Evolutionary conservation across 2,888 invertebrate genomes (phyloP).

Genomic region (Muscina levida): DNA sequence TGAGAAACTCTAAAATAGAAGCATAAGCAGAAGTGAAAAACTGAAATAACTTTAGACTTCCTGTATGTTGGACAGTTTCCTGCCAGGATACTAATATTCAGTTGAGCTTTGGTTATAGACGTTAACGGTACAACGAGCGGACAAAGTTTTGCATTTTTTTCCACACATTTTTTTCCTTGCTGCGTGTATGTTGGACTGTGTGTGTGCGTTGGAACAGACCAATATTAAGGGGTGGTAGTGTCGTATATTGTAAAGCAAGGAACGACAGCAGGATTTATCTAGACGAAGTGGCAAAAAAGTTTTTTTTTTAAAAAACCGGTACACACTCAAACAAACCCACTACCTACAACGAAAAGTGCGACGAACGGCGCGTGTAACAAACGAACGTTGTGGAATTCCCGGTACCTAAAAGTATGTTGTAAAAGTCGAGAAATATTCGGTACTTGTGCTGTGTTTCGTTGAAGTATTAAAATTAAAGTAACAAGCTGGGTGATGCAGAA

Average conservation of each 20-base stretch:
- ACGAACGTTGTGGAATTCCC: slow-evolving; percentile 61
- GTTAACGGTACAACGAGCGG: slow-evolving; percentile 72
- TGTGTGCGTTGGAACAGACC: slow-evolving; percentile 6
- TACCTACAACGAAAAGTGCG: slow-evolving; percentile 49
- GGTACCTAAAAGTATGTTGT: slow-evolving; percentile 56
- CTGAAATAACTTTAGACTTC: slow-evolving; percentile 69
- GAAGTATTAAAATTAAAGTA: slow-evolving; percentile 34
- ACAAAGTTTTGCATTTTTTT: slow-evolving; percentile 51
- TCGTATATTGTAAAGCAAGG: background rate
- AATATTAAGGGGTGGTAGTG: slow-evolving; percentile 17
- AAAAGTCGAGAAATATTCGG: slow-evolving; percentile 21
- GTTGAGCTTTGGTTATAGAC: slow-evolving; percentile 78
- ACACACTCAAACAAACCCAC: slow-evolving; percentile 1
- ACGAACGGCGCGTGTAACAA: slow-evolving; percentile 54
- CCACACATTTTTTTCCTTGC: slow-evolving; percentile 52
- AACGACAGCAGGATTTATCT: slow-evolving; percentile 30
- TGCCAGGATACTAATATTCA: slow-evolving; percentile 72
- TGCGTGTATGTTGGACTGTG: slow-evolving; percentile 40
- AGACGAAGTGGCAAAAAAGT: slow-evolving; percentile 43
- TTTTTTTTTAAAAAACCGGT: slow-evolving; percentile 1
- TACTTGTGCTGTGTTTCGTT: slow-evolving; percentile 16
- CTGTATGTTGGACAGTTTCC: slow-evolving; percentile 68
- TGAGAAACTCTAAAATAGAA: slow-evolving; percentile 51
- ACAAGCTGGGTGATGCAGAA: slow-evolving; percentile 45
- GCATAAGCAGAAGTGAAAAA: slow-evolving; percentile 21